These are phyloP conservation scores for Rhizoglyphus robini DNA, from an alignment of 1,140 invertebrate species.

Conservation along the genomic window DNA sequence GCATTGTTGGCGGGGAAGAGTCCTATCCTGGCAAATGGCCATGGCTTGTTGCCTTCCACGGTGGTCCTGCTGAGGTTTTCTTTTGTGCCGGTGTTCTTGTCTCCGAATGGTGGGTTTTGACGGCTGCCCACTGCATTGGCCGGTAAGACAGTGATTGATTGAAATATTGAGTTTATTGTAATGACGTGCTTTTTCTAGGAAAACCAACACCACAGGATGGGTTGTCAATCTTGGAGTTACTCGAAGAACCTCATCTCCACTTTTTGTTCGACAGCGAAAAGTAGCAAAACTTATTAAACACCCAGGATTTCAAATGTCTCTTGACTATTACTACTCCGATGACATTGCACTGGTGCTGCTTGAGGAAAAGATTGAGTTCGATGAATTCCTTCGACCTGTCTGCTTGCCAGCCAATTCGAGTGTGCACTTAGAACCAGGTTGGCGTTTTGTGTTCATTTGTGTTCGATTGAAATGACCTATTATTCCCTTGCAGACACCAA, in stretches of 20 bases:
- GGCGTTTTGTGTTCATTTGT: neutral
- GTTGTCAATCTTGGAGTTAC: constrained; percentile 28
- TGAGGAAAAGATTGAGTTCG: constrained; percentile 63
- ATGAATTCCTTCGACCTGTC: constrained; percentile 62
- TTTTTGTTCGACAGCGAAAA: constrained; percentile 24
- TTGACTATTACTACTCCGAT: constrained; percentile 26
- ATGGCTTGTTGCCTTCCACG: constrained; percentile 29
- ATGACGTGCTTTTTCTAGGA: constrained; percentile 18
- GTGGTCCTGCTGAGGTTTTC: constrained; percentile 31
- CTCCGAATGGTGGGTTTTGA: constrained; percentile 39
- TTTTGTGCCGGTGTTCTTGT: constrained; percentile 43
- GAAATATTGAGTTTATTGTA: too few relatives aligned
- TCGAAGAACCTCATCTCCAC: constrained; percentile 25
- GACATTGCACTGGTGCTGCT: constrained; percentile 58
- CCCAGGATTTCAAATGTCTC: constrained; percentile 24
- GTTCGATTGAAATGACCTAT: neutral
- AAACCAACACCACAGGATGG: constrained; percentile 26
- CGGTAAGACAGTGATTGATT: constrained; percentile 56
- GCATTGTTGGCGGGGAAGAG: constrained; percentile 29
- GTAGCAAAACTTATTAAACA: constrained; percentile 26
- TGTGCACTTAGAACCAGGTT: neutral
- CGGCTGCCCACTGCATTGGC: constrained; percentile 47
- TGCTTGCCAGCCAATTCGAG: constrained; percentile 43
- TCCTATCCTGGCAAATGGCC: constrained; percentile 28
- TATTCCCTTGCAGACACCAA: neutral